Evolutionary conservation across 2,888 invertebrate species (phyloP).

Genomic region (Phaedon cochleariae): DNA sequence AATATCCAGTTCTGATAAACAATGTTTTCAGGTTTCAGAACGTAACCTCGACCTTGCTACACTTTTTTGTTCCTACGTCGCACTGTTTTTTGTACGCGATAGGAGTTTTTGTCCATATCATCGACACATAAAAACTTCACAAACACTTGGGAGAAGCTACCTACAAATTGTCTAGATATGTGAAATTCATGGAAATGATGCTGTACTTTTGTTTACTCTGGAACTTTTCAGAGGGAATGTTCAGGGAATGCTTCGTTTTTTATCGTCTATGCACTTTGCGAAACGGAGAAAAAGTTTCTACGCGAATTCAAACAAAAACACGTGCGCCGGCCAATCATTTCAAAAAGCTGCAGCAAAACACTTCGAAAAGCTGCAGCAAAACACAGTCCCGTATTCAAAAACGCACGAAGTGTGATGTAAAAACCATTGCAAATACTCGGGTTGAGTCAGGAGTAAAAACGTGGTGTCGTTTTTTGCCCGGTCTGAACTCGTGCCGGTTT

Average conservation of each 20-base stretch:
- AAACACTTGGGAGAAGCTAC: neutral
- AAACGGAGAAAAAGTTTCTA: conserved; percentile 21
- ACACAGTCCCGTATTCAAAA: conserved; percentile 29
- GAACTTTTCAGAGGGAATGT: conserved; percentile 1
- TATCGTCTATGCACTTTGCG: conserved; percentile 11
- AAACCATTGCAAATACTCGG: conserved; percentile 39
- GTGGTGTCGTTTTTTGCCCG: conserved; percentile 35
- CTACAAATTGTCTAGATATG: neutral
- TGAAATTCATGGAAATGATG: neutral
- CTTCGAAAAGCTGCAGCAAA: conserved; percentile 25
- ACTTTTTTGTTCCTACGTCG: conserved; percentile 1
- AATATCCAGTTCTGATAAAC: neutral
- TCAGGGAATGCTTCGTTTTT: conserved; percentile 23
- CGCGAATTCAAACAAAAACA: conserved; percentile 35
- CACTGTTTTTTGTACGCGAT: conserved; percentile 8
- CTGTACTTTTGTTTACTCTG: neutral
- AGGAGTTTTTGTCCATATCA: conserved; percentile 4
- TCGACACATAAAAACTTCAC: conserved; percentile 12
- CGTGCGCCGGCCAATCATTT: conserved; percentile 19
- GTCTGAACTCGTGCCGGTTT: conserved; percentile 40
- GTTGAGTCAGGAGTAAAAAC: conserved; percentile 36
- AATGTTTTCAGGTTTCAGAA: too few relatives aligned
- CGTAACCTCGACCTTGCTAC: neutral
- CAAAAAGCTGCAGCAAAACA: conserved; percentile 32
- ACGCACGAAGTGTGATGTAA: conserved; percentile 31